Percentiles rank a stretch among this genome's conserved stretches.
Conservation (phyloP, 2,888 invertebrate genomes). For the Philereme vetulata region DNA sequence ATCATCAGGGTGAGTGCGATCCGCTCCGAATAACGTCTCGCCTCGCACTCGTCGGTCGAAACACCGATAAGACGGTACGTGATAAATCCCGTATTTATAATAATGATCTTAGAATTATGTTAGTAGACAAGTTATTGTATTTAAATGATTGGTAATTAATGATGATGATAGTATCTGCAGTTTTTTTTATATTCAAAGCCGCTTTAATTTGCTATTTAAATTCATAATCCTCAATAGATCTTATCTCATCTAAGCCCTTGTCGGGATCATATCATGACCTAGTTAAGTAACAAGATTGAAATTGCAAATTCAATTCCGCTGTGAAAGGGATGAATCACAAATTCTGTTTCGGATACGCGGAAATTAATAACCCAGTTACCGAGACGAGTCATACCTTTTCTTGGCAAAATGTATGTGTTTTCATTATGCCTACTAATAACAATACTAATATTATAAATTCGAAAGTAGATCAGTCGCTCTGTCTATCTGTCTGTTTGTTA, state of each 20-base stretch:
- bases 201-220: not conserved
- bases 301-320: slow-evolving; percentile 27
- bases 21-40: too few relatives aligned
- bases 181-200: not conserved
- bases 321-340: slow-evolving; percentile 34
- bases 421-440: not conserved
- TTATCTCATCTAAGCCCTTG: slow-evolving; percentile 1
- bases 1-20: too few relatives aligned
- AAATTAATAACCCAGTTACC: slow-evolving; percentile 31
- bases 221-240: not conserved
- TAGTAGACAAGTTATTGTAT: too few relatives aligned
- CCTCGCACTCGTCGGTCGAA: too few relatives aligned
- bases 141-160: too few relatives aligned
- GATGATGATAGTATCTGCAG: too few relatives aligned
- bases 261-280: slow-evolving; percentile 5
- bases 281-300: slow-evolving; percentile 17
- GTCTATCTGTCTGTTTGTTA: too few relatives aligned
- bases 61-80: too few relatives aligned
- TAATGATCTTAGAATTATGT: too few relatives aligned
- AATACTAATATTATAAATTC: too few relatives aligned
- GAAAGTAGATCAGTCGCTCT: too few relatives aligned
- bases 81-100: too few relatives aligned
- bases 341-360: slow-evolving; percentile 21
- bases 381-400: slow-evolving; percentile 20
- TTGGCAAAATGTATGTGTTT: slow-evolving; percentile 12